These are phyloP conservation scores for Pantelozetes paolii DNA, from an alignment of 2,888 invertebrate species.

Conservation along the genomic window DNA sequence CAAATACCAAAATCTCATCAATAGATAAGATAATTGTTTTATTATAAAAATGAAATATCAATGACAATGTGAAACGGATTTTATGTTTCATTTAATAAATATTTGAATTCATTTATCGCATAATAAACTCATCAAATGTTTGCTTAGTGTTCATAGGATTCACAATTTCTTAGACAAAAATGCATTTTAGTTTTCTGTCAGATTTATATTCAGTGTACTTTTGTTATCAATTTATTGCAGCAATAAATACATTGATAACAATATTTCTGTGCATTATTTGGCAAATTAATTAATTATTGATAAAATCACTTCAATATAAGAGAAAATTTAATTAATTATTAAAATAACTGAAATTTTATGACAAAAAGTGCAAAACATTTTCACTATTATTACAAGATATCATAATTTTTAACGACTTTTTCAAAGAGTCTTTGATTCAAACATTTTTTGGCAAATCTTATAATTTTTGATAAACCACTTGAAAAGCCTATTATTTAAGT, in stretches of 20 bases:
- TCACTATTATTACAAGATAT: too few species aligned
- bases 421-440: too few species aligned
- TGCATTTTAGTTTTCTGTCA: background rate
- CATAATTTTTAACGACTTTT: too few species aligned
- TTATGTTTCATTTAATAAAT: background rate
- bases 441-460: too few species aligned
- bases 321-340: background rate
- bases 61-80: background rate
- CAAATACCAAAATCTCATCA: background rate
- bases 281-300: background rate
- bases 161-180: background rate
- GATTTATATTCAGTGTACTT: background rate
- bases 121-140: background rate
- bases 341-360: background rate
- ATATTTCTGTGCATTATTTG: background rate
- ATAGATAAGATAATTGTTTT: background rate
- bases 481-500: too few species aligned
- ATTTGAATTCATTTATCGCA: background rate
- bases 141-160: background rate
- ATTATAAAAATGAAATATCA: background rate
- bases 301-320: background rate
- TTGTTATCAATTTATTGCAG: background rate
- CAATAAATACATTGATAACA: background rate
- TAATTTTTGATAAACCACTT: too few species aligned
- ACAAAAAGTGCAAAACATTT: too few species aligned